Base-by-base conservation (phyloP, 2,888 invertebrate genomes). In the Anthophora plumipes region DNA sequence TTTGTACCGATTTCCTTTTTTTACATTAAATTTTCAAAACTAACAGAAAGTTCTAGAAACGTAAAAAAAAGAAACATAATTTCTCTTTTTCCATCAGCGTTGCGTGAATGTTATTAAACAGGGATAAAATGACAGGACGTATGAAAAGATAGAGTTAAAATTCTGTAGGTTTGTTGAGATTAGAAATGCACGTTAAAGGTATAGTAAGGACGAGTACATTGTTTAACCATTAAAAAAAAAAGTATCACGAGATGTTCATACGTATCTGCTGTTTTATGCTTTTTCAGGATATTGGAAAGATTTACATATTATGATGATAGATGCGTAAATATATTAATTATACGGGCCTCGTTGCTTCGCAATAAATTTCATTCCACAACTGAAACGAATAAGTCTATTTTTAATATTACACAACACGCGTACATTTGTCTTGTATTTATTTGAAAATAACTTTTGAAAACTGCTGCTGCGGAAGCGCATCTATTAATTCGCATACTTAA, bases 91-190 rank as follows among this genome's bases (percentile, higher is more conserved):
- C 14, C 11, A 14, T 25, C 55, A 7, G 14, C 7, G 14, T 14
- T 17, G 55, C 25, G 17, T 39, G 25, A 11, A 39, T n/a, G 12
- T 25, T 25, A 17, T 43, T 7, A 22, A 9, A 9, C 22, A 39
- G 17, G 9, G 64, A 50, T 64, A 37, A 50, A 9, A 48, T 55
- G 31, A 31, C 22, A 37, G 6, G 31, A 55, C 12, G 31, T 31
- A 17, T 17, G 17, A 37, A 31, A 55, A 17, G 25, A 48, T n/a
- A 20, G 17, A 37, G 31, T 1, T 52, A 20, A 7, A 14, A 5
- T 66, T 64, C 17, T 52, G 48, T 67, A 72, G 72, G 70, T 54
- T 73, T 61, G 67, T 79, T 78, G 48, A 77, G 48, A 64, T n/a
- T n/a, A n/a, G n/a, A n/a, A n/a, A n/a, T n/a, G n/a, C n/a, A n/a